These are phyloP conservation scores for Listrodromus nycthemerus DNA, from an alignment of 2,888 invertebrate species.

Conservation along the genomic window DNA sequence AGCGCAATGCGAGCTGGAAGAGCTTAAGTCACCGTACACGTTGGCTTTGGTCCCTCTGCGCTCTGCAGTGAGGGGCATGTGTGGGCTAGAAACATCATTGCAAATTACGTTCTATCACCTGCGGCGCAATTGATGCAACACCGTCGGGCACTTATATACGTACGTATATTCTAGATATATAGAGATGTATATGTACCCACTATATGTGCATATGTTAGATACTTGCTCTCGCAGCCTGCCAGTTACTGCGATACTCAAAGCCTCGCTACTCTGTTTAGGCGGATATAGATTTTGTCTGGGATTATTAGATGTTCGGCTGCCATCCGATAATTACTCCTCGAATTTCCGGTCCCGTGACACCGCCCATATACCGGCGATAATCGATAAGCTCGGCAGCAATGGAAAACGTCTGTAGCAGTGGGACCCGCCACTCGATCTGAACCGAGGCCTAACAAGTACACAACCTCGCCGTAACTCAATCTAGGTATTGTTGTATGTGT, in stretches of 20 bases:
- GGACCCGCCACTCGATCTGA: background rate
- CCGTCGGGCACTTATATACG: background rate
- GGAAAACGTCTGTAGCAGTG: constrained; percentile 15
- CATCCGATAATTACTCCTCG: constrained; percentile 76
- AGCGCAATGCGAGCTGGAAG: constrained; percentile 6
- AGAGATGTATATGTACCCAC: background rate
- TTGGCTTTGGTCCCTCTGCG: constrained; percentile 22
- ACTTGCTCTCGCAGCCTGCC: constrained; percentile 4
- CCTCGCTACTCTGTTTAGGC: constrained; percentile 33
- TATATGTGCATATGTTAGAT: background rate
- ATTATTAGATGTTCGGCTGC: constrained; percentile 78
- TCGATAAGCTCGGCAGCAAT: constrained; percentile 49
- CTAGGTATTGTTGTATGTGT: background rate
- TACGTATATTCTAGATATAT: background rate
- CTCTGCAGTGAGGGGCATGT: background rate
- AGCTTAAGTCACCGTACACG: constrained; percentile 34
- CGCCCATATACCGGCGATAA: constrained; percentile 36
- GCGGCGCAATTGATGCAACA: constrained; percentile 35
- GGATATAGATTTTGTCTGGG: constrained; percentile 75
- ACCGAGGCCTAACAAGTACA: background rate
- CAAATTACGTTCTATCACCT: constrained; percentile 69
- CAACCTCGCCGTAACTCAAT: constrained; percentile 9
- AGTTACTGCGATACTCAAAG: constrained; percentile 12
- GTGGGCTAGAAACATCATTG: constrained; percentile 63
- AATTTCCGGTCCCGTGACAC: constrained; percentile 57